Evolutionary conservation across 2,797 vertebrate genomes (phyloP).

Genomic region (Sorex maritimensis): DNA sequence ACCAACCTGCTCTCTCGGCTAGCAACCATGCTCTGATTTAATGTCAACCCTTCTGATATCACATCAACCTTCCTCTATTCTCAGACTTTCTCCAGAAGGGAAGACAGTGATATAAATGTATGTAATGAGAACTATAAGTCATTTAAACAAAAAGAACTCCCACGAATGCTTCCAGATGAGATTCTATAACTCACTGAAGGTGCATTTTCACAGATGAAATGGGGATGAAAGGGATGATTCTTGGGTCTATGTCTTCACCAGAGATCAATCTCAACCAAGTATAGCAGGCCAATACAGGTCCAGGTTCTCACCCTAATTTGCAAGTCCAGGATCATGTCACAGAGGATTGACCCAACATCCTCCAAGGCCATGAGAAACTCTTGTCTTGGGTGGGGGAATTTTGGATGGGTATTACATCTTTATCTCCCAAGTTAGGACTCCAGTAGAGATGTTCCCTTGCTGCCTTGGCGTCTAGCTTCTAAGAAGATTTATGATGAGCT

Average conservation of each 20-base stretch:
- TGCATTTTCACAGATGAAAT: not conserved
- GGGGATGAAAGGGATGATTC: fast-evolving
- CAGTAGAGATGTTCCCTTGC: not conserved
- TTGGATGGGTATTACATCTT: not conserved
- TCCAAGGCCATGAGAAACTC: not conserved
- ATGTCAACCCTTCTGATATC: slow-evolving; percentile 29
- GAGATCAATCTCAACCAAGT: not conserved
- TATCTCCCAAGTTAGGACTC: not conserved
- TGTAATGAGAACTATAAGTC: slow-evolving; percentile 47
- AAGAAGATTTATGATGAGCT: not conserved
- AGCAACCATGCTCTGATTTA: slow-evolving; percentile 27
- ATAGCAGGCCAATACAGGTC: not conserved
- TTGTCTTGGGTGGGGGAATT: not conserved
- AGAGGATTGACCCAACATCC: not conserved
- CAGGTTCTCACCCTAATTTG: not conserved
- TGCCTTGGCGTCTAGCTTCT: not conserved
- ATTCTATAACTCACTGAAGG: not conserved
- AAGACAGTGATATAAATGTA: slow-evolving; percentile 46
- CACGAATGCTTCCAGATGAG: not conserved
- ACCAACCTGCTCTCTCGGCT: not conserved
- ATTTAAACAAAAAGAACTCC: not conserved
- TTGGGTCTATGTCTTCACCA: not conserved
- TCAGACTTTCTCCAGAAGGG: slow-evolving; percentile 29
- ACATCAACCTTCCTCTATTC: slow-evolving; percentile 54
- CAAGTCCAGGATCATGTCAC: not conserved